Base-by-base conservation (phyloP, 2,888 invertebrate species). In the Operophtera brumata region DNA sequence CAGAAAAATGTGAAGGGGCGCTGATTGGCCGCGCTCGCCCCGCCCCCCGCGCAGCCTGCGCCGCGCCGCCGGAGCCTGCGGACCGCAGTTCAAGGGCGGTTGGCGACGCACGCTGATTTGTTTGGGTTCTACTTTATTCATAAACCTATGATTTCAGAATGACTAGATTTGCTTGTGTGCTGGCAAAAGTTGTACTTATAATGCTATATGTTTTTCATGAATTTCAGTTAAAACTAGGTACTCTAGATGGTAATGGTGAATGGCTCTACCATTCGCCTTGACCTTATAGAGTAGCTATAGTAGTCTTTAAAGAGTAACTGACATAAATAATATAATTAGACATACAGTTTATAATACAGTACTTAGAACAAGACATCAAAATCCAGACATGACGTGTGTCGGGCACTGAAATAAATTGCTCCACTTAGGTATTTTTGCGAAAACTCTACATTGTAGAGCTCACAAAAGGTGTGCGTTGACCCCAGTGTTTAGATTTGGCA, bases 1-100 rank as follows among this genome's bases (percentile, higher is more conserved):
- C 84, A 82, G 86, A 88, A 89, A 89, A 90, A 88, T 86, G 83
- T 81, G 81, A 80, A 83, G 86, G 87, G 86, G 83, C 84, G 84
- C 87, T 88, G 88, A 89, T 87, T 89, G 88, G 89, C 86, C 82
- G 77, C 72, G 71, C 75, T 82, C 81, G 86, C 86, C 86, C 80
- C 84, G 80, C 82, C 84, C 77, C 50, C 79, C 78, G 72, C 74
- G 68, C 71, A 70, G 72, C 73, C 71, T 69, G 71, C 75, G 77
- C 71, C 69, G 67, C 53, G 2, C 11, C 66, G 67, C 70, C 75
- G 69, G 53, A 73, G 77, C 76, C 80, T 77, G 73, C 73, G 69
- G 49, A 61, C 69, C 74, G 77, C 84, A 88, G 89, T 89, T 88
- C 89, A 89, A 89, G 88, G 89, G 84, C 88, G 89, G 87, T 81